These are phyloP conservation scores for Nemurella pictetii DNA, from an alignment of 2,888 invertebrate species.

Conservation along the genomic window DNA sequence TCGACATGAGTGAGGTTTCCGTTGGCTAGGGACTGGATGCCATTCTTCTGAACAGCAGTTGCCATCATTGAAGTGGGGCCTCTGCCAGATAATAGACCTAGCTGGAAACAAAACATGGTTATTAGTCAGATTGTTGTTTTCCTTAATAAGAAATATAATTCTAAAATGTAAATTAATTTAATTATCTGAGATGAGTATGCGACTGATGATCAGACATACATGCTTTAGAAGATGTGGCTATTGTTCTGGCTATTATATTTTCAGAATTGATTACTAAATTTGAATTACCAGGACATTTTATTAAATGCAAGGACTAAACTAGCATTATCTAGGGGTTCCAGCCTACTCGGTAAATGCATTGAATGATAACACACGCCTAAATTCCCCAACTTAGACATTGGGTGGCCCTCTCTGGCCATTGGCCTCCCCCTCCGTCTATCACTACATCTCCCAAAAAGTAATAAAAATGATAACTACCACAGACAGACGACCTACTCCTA, in stretches of 20 bases:
- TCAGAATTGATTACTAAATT: too few species aligned
- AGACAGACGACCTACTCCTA: neutral
- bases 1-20: slow-evolving; percentile 60
- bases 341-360: neutral
- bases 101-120: neutral
- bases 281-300: too few species aligned
- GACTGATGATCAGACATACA: too few species aligned
- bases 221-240: too few species aligned
- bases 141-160: too few species aligned
- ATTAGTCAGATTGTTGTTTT: neutral
- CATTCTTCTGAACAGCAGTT: slow-evolving; percentile 82
- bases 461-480: neutral
- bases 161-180: too few species aligned
- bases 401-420: neutral
- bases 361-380: neutral
- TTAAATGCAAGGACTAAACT: neutral
- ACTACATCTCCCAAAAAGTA: neutral
- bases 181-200: too few species aligned
- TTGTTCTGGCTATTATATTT: too few species aligned
- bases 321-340: neutral
- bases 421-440: neutral
- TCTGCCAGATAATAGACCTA: neutral
- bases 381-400: neutral
- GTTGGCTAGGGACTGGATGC: slow-evolving; percentile 74
- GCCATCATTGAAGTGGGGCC: slow-evolving; percentile 59